A percentile compares a stretch with the other conserved stretches of the same genome.
Evolutionary conservation across 2,888 invertebrate genomes (phyloP).

Genomic region (Argyra leucocephala): DNA sequence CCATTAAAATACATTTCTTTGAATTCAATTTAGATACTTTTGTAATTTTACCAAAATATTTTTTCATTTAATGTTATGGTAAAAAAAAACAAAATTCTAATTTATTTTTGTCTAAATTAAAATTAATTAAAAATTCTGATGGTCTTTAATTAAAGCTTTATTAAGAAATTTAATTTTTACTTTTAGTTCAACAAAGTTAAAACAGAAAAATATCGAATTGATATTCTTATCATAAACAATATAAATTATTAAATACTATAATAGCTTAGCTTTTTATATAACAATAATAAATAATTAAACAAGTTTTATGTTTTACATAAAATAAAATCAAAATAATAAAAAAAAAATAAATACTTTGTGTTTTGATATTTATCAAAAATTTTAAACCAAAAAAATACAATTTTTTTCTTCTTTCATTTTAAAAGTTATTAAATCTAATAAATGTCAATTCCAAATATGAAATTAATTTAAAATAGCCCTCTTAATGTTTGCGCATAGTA

Average conservation of each 20-base stretch:
- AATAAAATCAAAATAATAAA: neutral
- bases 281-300: neutral
- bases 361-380: neutral
- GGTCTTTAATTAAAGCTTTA: neutral
- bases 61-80: too few species aligned
- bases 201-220: neutral
- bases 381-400: neutral
- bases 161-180: too few species aligned
- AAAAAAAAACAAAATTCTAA: too few species aligned
- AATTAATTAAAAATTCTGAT: neutral
- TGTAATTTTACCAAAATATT: too few species aligned
- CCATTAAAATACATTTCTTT: too few species aligned
- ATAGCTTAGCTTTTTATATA: neutral
- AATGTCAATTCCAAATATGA: neutral
- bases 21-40: too few species aligned
- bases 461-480: too few species aligned
- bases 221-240: neutral
- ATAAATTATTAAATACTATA: neutral
- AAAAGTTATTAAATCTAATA: neutral
- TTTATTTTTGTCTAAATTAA: too few species aligned
- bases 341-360: neutral
- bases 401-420: too few species aligned
- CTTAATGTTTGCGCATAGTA: too few species aligned
- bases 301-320: slow-evolving; percentile 2
- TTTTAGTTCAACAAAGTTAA: neutral